Conservation (phyloP, 2,113 vertebrate genomes). For the Lonchura striata region DNA sequence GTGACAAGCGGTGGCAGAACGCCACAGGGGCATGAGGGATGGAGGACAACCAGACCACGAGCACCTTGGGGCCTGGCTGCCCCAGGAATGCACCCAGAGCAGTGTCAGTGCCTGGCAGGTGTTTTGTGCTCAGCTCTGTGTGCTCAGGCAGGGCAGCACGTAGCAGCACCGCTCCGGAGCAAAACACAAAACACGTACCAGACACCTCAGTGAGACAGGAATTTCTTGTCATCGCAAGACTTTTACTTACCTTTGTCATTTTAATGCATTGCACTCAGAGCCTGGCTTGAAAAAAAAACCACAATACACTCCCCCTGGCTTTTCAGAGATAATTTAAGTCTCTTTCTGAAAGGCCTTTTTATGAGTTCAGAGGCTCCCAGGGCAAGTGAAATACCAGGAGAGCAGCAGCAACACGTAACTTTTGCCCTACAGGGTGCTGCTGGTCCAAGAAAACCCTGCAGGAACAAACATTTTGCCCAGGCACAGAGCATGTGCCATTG, state of each 20-base stretch:
- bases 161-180: not conserved
- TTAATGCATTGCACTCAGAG: slow-evolving; percentile 38
- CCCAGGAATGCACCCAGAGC: slow-evolving; percentile 17
- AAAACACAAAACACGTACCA: slow-evolving; percentile 27
- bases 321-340: slow-evolving; percentile 12
- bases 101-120: not conserved
- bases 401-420: not conserved
- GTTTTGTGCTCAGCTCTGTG: not conserved
- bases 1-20: not conserved
- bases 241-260: slow-evolving; percentile 57
- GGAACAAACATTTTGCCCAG: not conserved
- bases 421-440: not conserved
- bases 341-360: slow-evolving; percentile 37
- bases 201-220: slow-evolving; percentile 57
- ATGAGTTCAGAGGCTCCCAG: not conserved
- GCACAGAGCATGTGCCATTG: not conserved
- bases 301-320: not conserved
- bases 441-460: not conserved
- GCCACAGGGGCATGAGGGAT: rapidly evolving
- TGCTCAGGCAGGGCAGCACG: slow-evolving; percentile 52
- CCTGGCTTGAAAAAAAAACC: not conserved
- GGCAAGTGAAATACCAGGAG: not conserved
- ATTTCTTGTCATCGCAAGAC: slow-evolving; percentile 58
- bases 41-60: rapidly evolving
- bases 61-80: not conserved